These are phyloP conservation scores for Tanytarsus gracilentus DNA, from an alignment of 2,888 invertebrate genomes.

Conservation along the genomic window DNA sequence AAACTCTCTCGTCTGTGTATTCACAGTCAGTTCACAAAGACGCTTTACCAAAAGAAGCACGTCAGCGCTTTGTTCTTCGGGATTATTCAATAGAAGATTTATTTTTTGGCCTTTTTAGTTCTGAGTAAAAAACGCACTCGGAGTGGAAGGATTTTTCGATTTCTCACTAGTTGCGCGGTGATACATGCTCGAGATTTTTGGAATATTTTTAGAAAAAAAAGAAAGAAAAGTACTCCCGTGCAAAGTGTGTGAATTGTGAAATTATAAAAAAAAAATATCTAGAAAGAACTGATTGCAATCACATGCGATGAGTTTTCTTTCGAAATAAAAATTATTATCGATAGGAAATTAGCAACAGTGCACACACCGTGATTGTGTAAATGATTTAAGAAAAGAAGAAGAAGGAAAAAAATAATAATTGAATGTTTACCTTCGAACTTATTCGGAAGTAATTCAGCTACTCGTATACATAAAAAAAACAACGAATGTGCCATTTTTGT, in stretches of 20 bases:
- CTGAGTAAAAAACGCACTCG: neutral
- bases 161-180: neutral
- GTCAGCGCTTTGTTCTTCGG: conserved; percentile 16
- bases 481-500: conserved; percentile 23
- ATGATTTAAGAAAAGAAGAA: too few relatives aligned
- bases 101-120: neutral
- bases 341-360: neutral
- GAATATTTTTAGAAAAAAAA: conserved; percentile 9
- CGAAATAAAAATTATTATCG: neutral
- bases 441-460: neutral
- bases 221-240: neutral
- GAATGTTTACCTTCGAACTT: conserved; percentile 15
- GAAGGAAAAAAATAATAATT: neutral
- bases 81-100: conserved; percentile 19
- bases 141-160: neutral
- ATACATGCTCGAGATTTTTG: neutral
- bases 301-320: neutral
- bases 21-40: conserved; percentile 27
- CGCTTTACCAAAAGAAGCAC: conserved; percentile 26
- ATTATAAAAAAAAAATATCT: too few relatives aligned
- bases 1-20: conserved; percentile 14
- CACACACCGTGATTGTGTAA: too few relatives aligned
- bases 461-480: too few relatives aligned
- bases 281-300: too few relatives aligned
- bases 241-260: neutral